These are phyloP conservation scores for Myotis yumanensis DNA, from an alignment of 2,113 vertebrate species.

Conservation along the genomic window DNA sequence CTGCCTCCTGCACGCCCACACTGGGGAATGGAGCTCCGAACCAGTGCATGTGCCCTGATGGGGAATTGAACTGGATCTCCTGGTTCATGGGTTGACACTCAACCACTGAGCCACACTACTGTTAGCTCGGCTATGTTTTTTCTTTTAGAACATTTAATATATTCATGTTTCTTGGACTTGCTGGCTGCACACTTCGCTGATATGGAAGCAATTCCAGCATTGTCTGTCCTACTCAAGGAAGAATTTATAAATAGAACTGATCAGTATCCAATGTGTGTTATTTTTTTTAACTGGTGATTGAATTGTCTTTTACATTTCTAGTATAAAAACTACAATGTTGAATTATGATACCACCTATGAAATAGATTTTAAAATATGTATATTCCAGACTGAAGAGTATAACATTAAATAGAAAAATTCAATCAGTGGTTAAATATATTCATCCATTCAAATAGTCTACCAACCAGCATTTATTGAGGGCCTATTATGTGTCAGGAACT, in stretches of 20 bases:
- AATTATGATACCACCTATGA: neutral
- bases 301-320: constrained; percentile 48
- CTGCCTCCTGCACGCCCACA: too few species aligned
- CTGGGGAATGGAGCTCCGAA: too few species aligned
- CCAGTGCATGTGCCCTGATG: too few species aligned
- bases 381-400: neutral
- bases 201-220: constrained; percentile 13
- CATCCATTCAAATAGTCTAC: neutral
- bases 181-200: neutral
- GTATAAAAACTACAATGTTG: neutral
- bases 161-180: neutral
- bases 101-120: too few species aligned
- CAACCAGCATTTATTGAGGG: neutral
- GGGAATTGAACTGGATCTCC: too few species aligned
- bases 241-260: constrained; percentile 33
- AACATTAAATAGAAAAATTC: neutral
- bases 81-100: too few species aligned
- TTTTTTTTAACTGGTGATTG: constrained; percentile 31
- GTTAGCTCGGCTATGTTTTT: too few species aligned
- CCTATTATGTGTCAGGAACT: neutral
- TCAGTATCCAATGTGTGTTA: neutral
- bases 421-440: neutral
- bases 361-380: neutral
- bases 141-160: neutral
- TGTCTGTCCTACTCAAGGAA: neutral